Evolutionary conservation across 2,113 vertebrate species (phyloP), one percentile per base, ranked within the genome.

Genomic region (Xiphias gladius): DNA sequence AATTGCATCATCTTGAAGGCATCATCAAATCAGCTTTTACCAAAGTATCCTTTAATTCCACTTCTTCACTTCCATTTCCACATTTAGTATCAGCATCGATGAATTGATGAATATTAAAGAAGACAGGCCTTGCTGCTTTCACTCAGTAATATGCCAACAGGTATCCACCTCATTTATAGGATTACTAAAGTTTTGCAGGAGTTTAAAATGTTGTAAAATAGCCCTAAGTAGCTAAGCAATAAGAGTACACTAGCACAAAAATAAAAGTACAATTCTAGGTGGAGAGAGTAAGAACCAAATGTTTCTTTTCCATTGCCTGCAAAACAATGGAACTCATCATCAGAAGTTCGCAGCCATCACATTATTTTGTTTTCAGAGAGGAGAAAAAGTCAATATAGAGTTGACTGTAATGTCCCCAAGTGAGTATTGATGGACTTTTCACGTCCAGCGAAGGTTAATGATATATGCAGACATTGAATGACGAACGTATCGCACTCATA

Each of bases 1-100:
- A 58, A 81, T 92, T 93, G 79, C 90, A 91, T 94, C 88, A 92
- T 90, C 14, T 72, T 77, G 30, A 57, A 70, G 20, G 70, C 78
- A 77, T 91, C 86, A 86, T 86, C 63, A 80, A 64, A 88, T 84
- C 80, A 69, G 24, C 59, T 85, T 72, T 83, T 55, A 50, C 32
- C 19, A 64, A 79, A 26, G 30, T 72, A n/a, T 77, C 12, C n/a
- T 59, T 59, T 70, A 71, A 78, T 81, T 71, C 20, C 8, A 9
- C 64, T 57, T 73, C 26, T 32, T 7, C 48, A 48, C 41, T 81
- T 83, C 22, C 52, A 26, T 32, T 70, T 72, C 59, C 48, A 71
- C 75, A 54, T 54, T 39, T 35, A 43, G 57, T 35, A 24, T 73
- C 64, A 48, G 20, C n/a, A 32, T 73, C 71, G 57, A 54, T 72